A percentile compares a stretch with the other conserved stretches of the same genome.
These are phyloP conservation scores for Paratrypauchen microcephalus DNA, from an alignment of 2,797 vertebrate genomes.

Conservation along the genomic window DNA sequence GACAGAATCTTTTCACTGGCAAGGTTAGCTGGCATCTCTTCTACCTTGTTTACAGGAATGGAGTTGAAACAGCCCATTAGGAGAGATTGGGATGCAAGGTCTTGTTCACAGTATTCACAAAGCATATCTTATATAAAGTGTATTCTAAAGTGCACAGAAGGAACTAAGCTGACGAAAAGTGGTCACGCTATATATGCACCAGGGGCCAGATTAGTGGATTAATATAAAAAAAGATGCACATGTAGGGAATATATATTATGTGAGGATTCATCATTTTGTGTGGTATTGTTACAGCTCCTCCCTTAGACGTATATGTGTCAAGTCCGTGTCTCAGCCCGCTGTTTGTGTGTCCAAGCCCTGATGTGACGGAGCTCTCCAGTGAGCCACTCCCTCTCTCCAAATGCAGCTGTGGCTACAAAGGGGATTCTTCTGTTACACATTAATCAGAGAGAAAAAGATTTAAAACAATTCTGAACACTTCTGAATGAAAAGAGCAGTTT, in stretches of 20 bases:
- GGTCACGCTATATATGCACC: constrained; percentile 38
- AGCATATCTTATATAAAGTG: constrained; percentile 34
- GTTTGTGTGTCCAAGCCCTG: no score
- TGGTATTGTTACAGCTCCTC: background rate
- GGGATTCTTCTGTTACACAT: no score
- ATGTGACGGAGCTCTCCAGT: no score
- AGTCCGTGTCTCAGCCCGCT: no score
- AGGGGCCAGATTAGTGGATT: constrained; percentile 1
- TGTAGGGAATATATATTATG: background rate
- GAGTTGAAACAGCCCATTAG: constrained; percentile 55
- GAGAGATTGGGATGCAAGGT: constrained; percentile 36
- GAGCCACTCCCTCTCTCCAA: no score
- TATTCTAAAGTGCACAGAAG: constrained; percentile 20
- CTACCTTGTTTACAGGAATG: constrained; percentile 57
- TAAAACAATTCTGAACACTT: no score
- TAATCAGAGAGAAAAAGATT: no score
- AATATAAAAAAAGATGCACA: background rate
- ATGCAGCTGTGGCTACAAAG: no score
- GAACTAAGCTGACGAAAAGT: constrained; percentile 32
- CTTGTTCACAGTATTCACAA: constrained; percentile 22
- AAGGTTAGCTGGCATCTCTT: constrained; percentile 44
- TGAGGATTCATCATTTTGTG: background rate
- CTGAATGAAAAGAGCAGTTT: no score
- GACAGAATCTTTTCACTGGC: constrained; percentile 47
- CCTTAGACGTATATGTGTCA: no score